These are phyloP conservation scores for Petromus typicus DNA, from an alignment of 2,113 vertebrate genomes.

Conservation along the genomic window DNA sequence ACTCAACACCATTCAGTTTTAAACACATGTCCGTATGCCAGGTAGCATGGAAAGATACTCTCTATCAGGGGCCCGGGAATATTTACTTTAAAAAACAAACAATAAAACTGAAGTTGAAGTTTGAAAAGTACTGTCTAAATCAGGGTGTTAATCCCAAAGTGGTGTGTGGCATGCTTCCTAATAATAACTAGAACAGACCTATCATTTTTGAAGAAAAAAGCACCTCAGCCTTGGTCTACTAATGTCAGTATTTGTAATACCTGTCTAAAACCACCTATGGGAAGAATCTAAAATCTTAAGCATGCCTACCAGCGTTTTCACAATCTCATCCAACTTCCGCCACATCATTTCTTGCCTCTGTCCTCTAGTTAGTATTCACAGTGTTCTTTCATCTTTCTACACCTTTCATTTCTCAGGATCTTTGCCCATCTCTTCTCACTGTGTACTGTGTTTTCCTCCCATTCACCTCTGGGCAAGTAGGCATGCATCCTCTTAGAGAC, in stretches of 20 bases:
- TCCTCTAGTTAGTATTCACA: neutral
- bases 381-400: neutral
- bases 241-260: neutral
- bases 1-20: slow-evolving; percentile 7
- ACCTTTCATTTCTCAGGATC: neutral
- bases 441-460: neutral
- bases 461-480: neutral
- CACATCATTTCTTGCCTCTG: neutral
- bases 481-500: neutral
- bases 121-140: slow-evolving; percentile 48
- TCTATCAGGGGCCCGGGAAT: neutral
- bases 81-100: neutral
- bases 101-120: neutral
- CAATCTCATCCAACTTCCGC: neutral
- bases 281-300: neutral
- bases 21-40: slow-evolving; percentile 22
- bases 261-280: neutral
- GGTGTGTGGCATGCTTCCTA: neutral
- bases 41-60: neutral
- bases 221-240: neutral
- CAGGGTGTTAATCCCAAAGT: neutral
- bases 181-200: slow-evolving; percentile 21
- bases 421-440: neutral
- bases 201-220: neutral
- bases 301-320: neutral